Percentiles rank a stretch among this genome's conserved stretches.
phyloP scores from a whole-genome alignment of 2,113 vertebrate genomes.

The Paradoxurus hermaphroditus region DNA sequence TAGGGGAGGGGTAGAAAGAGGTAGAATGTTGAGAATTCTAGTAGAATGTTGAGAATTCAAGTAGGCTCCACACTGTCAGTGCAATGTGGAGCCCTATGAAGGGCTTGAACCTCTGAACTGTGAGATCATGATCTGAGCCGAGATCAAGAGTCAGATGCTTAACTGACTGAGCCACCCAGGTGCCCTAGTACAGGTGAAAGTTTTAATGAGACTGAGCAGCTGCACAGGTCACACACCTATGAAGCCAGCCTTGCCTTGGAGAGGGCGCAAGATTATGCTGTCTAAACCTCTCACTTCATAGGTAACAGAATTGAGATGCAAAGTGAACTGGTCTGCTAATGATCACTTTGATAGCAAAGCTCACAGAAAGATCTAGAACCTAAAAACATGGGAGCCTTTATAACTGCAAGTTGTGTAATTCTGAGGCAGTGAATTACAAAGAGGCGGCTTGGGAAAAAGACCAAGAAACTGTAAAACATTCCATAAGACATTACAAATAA shows the following conservation, averaged over 20 bases:
- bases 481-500: background rate
- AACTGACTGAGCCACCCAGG: no score
- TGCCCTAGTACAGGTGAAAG: background rate
- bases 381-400: background rate
- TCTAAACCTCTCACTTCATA: background rate
- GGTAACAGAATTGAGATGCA: background rate
- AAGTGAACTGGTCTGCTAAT: background rate
- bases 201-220: background rate
- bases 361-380: background rate
- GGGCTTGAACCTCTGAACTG: no score
- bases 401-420: background rate
- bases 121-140: no score
- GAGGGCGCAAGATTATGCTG: no score
- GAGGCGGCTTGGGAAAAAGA: background rate
- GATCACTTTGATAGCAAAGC: background rate
- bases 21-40: no score
- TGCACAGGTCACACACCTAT: background rate
- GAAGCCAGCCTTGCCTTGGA: background rate
- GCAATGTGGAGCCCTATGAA: no score
- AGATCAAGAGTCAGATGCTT: no score
- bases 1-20: no score
- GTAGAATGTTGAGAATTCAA: no score
- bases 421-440: background rate
- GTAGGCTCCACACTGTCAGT: no score
- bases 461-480: background rate